Evolutionary conservation across 2,113 vertebrate genomes (phyloP).

Genomic region (Nannobrachium achirus): DNA sequence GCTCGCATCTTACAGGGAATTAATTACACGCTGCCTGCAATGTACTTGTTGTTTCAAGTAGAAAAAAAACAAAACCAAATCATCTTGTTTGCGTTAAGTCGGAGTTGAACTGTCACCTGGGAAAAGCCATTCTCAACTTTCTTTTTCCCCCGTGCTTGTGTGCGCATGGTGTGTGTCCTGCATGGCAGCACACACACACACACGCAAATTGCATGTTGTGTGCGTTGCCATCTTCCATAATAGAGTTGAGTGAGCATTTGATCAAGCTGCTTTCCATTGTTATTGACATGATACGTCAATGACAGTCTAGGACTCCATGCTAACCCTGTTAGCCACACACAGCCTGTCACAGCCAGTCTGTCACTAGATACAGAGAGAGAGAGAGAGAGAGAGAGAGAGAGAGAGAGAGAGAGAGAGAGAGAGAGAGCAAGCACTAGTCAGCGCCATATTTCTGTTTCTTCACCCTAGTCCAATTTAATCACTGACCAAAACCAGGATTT

Average conservation of each 20-base stretch:
- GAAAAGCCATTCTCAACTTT: conserved; percentile 55
- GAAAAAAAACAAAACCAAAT: conserved; percentile 39
- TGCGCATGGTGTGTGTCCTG: too few relatives aligned
- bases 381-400: background rate
- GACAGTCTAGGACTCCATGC: conserved; percentile 44
- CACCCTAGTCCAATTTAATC: too few relatives aligned
- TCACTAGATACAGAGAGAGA: conserved; percentile 18
- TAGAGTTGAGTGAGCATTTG: background rate
- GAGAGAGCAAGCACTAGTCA: conserved; percentile 1
- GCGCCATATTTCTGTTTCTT: too few relatives aligned
- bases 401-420: background rate
- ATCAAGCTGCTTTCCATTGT: conserved; percentile 31
- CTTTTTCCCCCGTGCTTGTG: conserved; percentile 42
- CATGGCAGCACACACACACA: conserved; percentile 8
- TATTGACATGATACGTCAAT: conserved; percentile 53
- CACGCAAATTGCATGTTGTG: conserved; percentile 23
- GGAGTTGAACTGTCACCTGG: conserved; percentile 63
- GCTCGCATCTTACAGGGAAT: conserved; percentile 72
- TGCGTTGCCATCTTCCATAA: conserved; percentile 23
- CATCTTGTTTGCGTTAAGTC: conserved; percentile 65
- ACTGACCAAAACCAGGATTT: too few relatives aligned
- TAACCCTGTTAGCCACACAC: conserved; percentile 62
- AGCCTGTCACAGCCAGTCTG: conserved; percentile 59
- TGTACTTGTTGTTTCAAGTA: too few relatives aligned
- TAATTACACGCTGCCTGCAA: too few relatives aligned